Percentiles rank a stretch among this genome's conserved stretches.
phyloP scores from a whole-genome alignment of 1,140 invertebrate genomes.

The Thaumetopoea pityocampa region DNA sequence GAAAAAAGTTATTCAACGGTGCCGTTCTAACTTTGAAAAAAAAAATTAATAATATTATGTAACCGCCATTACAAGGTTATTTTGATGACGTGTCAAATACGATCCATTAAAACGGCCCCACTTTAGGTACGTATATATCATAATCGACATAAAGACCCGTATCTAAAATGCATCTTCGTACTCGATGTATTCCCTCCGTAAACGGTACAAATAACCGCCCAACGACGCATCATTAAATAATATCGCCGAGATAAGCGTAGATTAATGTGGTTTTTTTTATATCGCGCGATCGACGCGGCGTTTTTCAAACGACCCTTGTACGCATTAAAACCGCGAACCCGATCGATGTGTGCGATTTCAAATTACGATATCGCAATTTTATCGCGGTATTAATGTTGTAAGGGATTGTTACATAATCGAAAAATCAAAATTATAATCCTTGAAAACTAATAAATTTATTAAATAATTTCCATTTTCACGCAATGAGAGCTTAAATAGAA shows the following conservation, averaged over 20 bases:
- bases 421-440: slow-evolving; percentile 18
- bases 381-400: slow-evolving; percentile 20
- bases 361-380: slow-evolving; percentile 29
- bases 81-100: too few relatives aligned
- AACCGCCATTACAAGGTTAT: too few relatives aligned
- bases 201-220: slow-evolving; percentile 67
- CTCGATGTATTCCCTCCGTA: slow-evolving; percentile 41
- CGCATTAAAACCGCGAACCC: slow-evolving; percentile 49
- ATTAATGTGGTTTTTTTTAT: slow-evolving; percentile 72
- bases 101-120: too few relatives aligned
- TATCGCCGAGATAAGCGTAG: slow-evolving; percentile 64
- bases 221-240: slow-evolving; percentile 70
- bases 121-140: slow-evolving; percentile 33
- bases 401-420: too few relatives aligned
- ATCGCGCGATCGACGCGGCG: slow-evolving; percentile 44
- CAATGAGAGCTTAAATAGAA: too few relatives aligned
- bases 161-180: slow-evolving; percentile 51
- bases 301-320: slow-evolving; percentile 47
- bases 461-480: too few relatives aligned
- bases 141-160: slow-evolving; percentile 28
- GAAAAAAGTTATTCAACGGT: too few relatives aligned
- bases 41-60: too few relatives aligned
- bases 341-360: slow-evolving; percentile 43
- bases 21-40: too few relatives aligned
- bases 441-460: too few relatives aligned